Base-by-base conservation (phyloP, 2,113 vertebrate genomes). In the Piprites chloris region DNA sequence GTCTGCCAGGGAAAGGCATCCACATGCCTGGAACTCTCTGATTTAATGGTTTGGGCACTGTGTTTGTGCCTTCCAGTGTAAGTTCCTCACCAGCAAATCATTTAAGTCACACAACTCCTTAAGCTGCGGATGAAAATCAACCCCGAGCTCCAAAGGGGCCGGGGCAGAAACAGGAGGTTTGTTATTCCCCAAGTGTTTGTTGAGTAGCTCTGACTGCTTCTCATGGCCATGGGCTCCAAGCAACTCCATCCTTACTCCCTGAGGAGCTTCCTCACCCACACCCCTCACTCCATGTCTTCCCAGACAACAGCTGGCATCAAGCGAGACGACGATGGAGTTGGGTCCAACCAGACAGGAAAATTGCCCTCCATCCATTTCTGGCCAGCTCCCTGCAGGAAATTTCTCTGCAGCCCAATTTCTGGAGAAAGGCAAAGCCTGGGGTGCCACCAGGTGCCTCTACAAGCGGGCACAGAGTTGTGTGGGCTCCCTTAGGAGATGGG, bases 391-490 rank as follows among this genome's bases (percentile, higher is more conserved):
- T 24, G 14, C 1, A 19, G 33, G 22, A 14, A 55, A 26, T 11
- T 6, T 21, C 66, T 68, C 69, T 6, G 8, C 3, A 58, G 59
- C 9, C 44, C 39, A 33, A 2, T 6, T 24, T 55, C 15, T 32
- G 35, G 18, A 58, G 44, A 69, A 49, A 23, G 22, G 20, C 22
- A 61, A 33, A 15, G 46, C 2, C 39, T 61, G 47, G 37, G 28
- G 17, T 46, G 39, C 17, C 18, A 14, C 1, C 15, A 4, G 44
- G 16, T 5, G 2, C 49, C 41, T 49, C 65, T 30, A 17, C 22
- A 14, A 5, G 8, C 0, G 1, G 44, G 33, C 20, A 11, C 39
- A 41, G 62, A 50, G 42, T 18, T 39, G 16, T 14, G n/a, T 1
- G 5, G 17, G 42, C 14, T 46, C 39, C 14, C 53, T 6, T 9